Evolutionary conservation across 1,140 invertebrate genomes (phyloP).

Genomic region (Micrasema longulum): DNA sequence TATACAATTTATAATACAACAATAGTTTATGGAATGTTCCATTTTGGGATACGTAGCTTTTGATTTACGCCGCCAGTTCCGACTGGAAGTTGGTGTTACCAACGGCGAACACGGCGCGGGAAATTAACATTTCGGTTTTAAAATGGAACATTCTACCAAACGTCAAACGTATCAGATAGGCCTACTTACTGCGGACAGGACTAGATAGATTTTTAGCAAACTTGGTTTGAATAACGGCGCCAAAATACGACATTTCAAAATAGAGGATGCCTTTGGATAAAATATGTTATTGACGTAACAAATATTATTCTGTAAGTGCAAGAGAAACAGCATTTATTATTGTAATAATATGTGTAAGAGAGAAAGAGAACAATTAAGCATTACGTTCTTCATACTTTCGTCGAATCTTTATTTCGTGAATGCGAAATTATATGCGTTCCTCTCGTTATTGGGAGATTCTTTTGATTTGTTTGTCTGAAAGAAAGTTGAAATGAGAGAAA

Average conservation of each 20-base stretch:
- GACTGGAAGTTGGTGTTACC: conserved; percentile 13
- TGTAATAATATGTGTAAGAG: too few relatives aligned
- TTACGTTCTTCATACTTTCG: too few relatives aligned
- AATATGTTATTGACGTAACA: too few relatives aligned
- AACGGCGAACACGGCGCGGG: neutral
- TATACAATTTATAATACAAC: too few relatives aligned
- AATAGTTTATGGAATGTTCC: neutral
- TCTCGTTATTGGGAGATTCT: too few relatives aligned
- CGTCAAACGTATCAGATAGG: conserved; percentile 27
- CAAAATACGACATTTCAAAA: conserved; percentile 3
- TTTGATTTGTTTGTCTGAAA: too few relatives aligned
- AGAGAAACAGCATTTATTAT: too few relatives aligned
- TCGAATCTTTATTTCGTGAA: too few relatives aligned
- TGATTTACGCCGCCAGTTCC: conserved; percentile 30
- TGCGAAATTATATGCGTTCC: too few relatives aligned
- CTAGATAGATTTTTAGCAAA: conserved; percentile 2
- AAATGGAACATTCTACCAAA: conserved; percentile 20
- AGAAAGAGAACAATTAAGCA: too few relatives aligned
- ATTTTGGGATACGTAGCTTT: conserved; percentile 14
- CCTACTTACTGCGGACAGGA: neutral
- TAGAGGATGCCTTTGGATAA: neutral
- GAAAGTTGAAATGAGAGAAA: too few relatives aligned
- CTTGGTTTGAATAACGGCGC: neutral
- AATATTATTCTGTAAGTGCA: too few relatives aligned
- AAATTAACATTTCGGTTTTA: conserved; percentile 31